These are phyloP conservation scores for Lota lota DNA, from an alignment of 2,113 vertebrate species.

Conservation along the genomic window DNA sequence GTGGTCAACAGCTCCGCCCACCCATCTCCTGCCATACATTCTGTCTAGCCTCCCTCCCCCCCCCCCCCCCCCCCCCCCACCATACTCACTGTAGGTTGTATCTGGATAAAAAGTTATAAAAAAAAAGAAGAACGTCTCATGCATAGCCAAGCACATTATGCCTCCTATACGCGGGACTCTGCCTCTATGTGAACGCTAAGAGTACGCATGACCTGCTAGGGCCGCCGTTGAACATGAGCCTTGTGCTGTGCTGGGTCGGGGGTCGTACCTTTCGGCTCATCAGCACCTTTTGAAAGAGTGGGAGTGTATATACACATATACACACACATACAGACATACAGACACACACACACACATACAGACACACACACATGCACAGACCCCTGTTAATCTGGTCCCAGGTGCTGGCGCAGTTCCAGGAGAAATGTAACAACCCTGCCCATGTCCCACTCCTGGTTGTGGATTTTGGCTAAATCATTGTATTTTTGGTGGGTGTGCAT, in stretches of 20 bases:
- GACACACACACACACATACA: constrained; percentile 26
- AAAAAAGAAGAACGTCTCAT: constrained; percentile 65
- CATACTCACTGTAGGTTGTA: constrained; percentile 8
- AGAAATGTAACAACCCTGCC: no score
- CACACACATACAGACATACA: constrained; percentile 47
- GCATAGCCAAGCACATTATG: constrained; percentile 70
- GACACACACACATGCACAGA: constrained; percentile 41
- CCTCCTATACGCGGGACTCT: constrained; percentile 36
- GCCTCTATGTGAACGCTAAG: constrained; percentile 41
- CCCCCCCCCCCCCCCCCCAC: constrained; percentile 3
- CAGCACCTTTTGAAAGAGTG: constrained; percentile 51
- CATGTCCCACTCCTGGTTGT: no score
- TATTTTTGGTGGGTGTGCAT: neutral
- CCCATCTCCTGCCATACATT: constrained; percentile 2
- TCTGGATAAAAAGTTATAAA: constrained; percentile 51
- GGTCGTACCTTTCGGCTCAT: constrained; percentile 53
- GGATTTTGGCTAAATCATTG: no score
- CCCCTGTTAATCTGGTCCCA: constrained; percentile 43
- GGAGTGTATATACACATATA: constrained; percentile 7
- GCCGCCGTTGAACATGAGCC: neutral
- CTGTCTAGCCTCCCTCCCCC: constrained; percentile 13
- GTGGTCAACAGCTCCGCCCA: constrained; percentile 36
- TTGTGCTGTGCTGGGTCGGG: constrained; percentile 27
- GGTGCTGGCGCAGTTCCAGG: neutral
- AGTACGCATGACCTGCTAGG: constrained; percentile 37